Conservation (phyloP, 2,888 invertebrate genomes). For the Gasteruption jaculator region DNA sequence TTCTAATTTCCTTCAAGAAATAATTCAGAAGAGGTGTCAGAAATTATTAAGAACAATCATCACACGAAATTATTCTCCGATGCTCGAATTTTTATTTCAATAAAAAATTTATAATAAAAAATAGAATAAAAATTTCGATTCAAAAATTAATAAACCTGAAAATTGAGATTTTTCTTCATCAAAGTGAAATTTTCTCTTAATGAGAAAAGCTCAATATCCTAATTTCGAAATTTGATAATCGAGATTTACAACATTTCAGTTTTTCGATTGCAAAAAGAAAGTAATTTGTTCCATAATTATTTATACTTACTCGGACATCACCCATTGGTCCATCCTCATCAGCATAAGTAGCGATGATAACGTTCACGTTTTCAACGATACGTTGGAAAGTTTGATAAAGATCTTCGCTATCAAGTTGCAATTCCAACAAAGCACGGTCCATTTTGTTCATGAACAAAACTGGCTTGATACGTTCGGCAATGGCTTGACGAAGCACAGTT, state of each 20-base stretch:
- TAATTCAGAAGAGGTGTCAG: constrained; percentile 18
- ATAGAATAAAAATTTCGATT: constrained; percentile 1
- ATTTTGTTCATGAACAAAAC: constrained; percentile 99
- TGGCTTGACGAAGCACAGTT: constrained; percentile 98
- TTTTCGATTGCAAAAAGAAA: background rate
- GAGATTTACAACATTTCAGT: background rate
- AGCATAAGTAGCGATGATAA: constrained; percentile 98
- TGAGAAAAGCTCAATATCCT: too few relatives aligned
- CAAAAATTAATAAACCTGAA: constrained; percentile 3
- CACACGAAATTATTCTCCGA: too few relatives aligned
- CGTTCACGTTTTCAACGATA: constrained; percentile 99
- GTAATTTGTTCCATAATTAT: background rate
- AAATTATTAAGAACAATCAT: constrained; percentile 20
- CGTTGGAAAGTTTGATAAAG: constrained; percentile 99
- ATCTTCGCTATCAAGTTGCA: constrained; percentile 95
- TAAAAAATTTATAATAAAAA: background rate
- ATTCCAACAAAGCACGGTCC: constrained; percentile 97
- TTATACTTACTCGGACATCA: constrained; percentile 80
- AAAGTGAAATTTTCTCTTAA: too few relatives aligned
- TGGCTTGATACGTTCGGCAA: constrained; percentile 99
- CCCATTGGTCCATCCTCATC: constrained; percentile 99
- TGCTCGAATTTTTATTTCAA: too few relatives aligned
- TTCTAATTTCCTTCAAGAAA: constrained; percentile 14
- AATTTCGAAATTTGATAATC: too few relatives aligned
- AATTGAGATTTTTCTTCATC: too few relatives aligned